phyloP scores from a whole-genome alignment of 2,888 invertebrate genomes.

The Lasioglossum malachurum region DNA sequence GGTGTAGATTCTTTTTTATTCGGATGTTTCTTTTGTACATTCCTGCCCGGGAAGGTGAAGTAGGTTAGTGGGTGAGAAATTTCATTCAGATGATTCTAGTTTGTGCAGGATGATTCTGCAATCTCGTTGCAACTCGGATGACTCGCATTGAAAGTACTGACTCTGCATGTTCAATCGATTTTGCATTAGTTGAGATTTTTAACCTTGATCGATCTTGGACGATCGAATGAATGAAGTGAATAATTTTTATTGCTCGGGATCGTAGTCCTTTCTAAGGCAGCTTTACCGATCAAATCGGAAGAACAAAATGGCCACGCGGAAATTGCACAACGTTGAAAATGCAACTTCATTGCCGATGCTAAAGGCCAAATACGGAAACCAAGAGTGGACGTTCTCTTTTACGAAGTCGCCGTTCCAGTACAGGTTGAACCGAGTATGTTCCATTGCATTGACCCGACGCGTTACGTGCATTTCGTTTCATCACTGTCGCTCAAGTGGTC shows the following conservation, averaged over 20 bases:
- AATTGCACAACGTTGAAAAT: not conserved
- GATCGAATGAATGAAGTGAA: too few relatives aligned
- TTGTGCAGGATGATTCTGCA: not conserved
- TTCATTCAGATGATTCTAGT: not conserved
- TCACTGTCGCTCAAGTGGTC: constrained; percentile 29
- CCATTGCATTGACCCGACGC: constrained; percentile 33
- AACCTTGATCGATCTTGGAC: not conserved
- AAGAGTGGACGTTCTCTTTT: constrained; percentile 23
- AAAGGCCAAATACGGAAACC: constrained; percentile 5
- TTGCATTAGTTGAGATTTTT: not conserved
- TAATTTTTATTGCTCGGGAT: not conserved
- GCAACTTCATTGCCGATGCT: not conserved
- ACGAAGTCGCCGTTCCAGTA: not conserved
- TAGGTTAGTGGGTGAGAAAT: not conserved
- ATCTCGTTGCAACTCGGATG: not conserved
- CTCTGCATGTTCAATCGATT: not conserved
- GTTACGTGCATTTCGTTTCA: constrained; percentile 47
- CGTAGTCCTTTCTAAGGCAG: too few relatives aligned
- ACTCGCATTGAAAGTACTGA: not conserved
- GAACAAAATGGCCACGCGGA: not conserved
- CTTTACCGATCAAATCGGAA: not conserved
- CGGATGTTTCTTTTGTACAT: not conserved
- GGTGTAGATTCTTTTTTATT: not conserved
- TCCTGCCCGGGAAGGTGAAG: not conserved
- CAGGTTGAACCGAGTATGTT: constrained; percentile 39